phyloP scores from a whole-genome alignment of 1,140 invertebrate species.

The Bicyclus anynana region DNA sequence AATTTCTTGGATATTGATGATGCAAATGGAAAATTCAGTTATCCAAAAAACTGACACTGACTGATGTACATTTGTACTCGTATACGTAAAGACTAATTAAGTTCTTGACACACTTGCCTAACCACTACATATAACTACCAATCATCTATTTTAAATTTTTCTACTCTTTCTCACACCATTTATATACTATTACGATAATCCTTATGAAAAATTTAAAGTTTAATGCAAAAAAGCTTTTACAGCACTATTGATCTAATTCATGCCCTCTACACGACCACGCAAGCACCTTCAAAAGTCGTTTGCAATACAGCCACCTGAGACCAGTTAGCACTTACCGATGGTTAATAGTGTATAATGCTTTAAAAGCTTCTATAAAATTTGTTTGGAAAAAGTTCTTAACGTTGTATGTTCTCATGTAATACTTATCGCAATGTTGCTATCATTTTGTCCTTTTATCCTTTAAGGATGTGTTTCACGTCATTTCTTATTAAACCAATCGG shows the following conservation, averaged over 20 bases:
- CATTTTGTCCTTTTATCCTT: background rate
- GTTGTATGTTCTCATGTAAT: background rate
- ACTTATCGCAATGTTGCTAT: background rate
- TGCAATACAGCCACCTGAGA: slow-evolving; percentile 1
- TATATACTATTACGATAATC: too few species aligned
- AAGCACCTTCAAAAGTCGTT: background rate
- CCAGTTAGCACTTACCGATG: background rate
- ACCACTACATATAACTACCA: too few species aligned
- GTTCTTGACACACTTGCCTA: too few species aligned
- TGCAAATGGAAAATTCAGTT: too few species aligned
- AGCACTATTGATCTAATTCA: background rate
- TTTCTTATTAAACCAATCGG: too few species aligned
- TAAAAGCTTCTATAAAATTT: background rate
- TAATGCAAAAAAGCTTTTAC: background rate
- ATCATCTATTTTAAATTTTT: too few species aligned
- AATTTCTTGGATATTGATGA: too few species aligned
- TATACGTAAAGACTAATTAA: too few species aligned
- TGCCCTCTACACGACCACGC: background rate
- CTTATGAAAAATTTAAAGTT: background rate
- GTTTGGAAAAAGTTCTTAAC: background rate
- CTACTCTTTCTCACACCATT: background rate
- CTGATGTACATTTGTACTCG: too few species aligned
- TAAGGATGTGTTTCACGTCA: too few species aligned
- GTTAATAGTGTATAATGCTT: background rate
- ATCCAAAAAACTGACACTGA: too few species aligned